These are phyloP conservation scores for Bovichtus diacanthus DNA, from an alignment of 2,797 vertebrate species.

Conservation along the genomic window DNA sequence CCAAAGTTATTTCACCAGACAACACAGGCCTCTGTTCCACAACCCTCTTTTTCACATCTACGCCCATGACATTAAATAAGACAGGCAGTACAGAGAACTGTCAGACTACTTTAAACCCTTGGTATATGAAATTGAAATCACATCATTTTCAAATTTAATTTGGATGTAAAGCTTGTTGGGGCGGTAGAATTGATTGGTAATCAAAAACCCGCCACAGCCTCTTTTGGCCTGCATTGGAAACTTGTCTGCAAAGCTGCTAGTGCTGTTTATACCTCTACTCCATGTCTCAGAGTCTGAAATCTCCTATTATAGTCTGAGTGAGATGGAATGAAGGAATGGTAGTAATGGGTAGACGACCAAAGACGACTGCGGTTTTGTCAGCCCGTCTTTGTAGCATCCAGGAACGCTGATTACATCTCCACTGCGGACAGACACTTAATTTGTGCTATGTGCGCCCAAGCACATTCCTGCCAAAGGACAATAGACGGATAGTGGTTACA, in stretches of 20 bases:
- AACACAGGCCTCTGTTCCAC: conserved; percentile 72
- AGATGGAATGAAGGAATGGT: conserved; percentile 57
- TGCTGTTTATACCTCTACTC: conserved; percentile 52
- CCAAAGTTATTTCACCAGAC: conserved; percentile 68
- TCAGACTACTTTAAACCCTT: conserved; percentile 52
- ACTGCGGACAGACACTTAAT: conserved; percentile 61
- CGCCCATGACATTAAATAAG: conserved; percentile 53
- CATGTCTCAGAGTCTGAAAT: conserved; percentile 64
- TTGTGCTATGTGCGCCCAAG: conserved; percentile 59
- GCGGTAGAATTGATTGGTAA: conserved; percentile 19
- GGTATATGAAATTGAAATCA: conserved; percentile 34
- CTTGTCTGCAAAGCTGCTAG: conserved; percentile 52
- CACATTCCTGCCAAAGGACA: conserved; percentile 73
- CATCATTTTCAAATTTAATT: conserved; percentile 37
- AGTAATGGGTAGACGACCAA: conserved; percentile 58
- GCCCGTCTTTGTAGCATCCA: conserved; percentile 54
- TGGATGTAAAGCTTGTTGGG: conserved; percentile 8
- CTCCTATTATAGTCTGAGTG: conserved; percentile 58
- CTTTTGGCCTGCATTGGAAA: conserved; percentile 37
- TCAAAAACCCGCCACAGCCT: conserved; percentile 29
- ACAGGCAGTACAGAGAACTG: conserved; percentile 42
- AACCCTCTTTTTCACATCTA: conserved; percentile 44
- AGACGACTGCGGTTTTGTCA: conserved; percentile 59
- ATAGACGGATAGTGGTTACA: conserved; percentile 60
- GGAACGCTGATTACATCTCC: conserved; percentile 63